Evolutionary conservation across 2,888 invertebrate species (phyloP), one percentile per base, ranked within the genome.

Genomic region (Latrodectus elegans): DNA sequence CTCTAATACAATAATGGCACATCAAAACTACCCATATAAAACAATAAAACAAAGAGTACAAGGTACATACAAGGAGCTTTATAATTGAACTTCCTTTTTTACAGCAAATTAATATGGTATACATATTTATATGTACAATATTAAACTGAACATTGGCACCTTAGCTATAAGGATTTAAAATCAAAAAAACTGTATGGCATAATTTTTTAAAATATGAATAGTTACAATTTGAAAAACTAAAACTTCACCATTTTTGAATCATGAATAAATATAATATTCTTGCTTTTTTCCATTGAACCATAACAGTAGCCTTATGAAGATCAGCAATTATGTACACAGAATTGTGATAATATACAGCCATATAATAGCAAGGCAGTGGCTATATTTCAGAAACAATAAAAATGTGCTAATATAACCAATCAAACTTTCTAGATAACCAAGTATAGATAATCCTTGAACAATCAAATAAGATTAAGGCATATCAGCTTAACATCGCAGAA

Each of bases 1-100:
- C 76, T 84, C 80, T 80, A 88, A 76, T 53, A 76, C 75, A 49
- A 53, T 55, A 88, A 88, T 88, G 88, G 88, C 88, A 88, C 88
- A 77, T 88, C 73, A 77, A 49, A 83, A 83, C 87, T 88, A 88
- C 87, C 74, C 78, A 78, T 65, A 71, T 22, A 72, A 78, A 75
- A 80, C 60, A 70, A 86, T 52, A 81, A 55, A 53, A 65, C 68
- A 76, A 72, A 80, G 22, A 52, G 55, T 75, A 86, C 72, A 72
- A 85, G 70, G 73, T 26, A 74, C 75, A 79, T 70, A 76, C 64
- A 81, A 65, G 72, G 67, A 87, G 65, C 67, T 22, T 55, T 55
- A 80, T 53, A 76, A 55, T 85, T 77, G 70, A 74, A 71, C 75
- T 83, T 72, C 53, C 26, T 17, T 80, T 81, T 87, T 76, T 87